These are phyloP conservation scores for Drosophila parvula DNA, from an alignment of 1,140 invertebrate genomes.

Conservation along the genomic window DNA sequence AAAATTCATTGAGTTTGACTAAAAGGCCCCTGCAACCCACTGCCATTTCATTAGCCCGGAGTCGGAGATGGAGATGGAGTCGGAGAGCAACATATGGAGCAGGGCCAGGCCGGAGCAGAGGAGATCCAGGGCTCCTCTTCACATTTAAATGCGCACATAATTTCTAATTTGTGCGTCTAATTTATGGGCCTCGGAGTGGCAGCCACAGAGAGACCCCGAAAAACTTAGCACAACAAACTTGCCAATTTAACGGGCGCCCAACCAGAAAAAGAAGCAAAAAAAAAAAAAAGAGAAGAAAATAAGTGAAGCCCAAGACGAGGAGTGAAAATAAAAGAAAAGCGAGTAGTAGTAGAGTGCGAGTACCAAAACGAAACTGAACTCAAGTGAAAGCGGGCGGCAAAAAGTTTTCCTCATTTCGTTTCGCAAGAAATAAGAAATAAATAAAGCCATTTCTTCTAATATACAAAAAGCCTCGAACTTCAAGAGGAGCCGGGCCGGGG, in stretches of 20 bases:
- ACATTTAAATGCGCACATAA: constrained; percentile 83
- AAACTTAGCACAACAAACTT: constrained; percentile 82
- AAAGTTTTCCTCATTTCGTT: constrained; percentile 79
- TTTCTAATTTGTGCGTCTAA: constrained; percentile 83
- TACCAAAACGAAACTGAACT: constrained; percentile 20
- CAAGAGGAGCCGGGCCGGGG: neutral
- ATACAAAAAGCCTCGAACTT: constrained; percentile 81
- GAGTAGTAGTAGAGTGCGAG: constrained; percentile 24
- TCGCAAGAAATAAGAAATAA: constrained; percentile 79
- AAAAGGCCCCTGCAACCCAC: constrained; percentile 57
- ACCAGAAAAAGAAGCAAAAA: constrained; percentile 38
- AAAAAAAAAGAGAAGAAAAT: neutral
- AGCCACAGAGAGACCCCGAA: constrained; percentile 56
- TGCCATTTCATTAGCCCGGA: constrained; percentile 54
- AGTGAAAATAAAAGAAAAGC: constrained; percentile 10
- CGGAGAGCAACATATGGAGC: constrained; percentile 48
- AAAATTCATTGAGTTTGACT: constrained; percentile 82
- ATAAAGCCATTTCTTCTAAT: constrained; percentile 84
- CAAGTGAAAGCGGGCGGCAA: constrained; percentile 48
- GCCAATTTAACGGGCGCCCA: constrained; percentile 78
- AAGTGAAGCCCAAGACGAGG: constrained; percentile 6
- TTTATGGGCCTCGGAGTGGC: constrained; percentile 74
- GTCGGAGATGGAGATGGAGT: constrained; percentile 21
- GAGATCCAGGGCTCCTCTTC: constrained; percentile 61
- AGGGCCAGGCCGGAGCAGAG: constrained; percentile 15